Evolutionary conservation across 1,140 invertebrate species (phyloP).

Genomic region (Tetranychus urticae): DNA sequence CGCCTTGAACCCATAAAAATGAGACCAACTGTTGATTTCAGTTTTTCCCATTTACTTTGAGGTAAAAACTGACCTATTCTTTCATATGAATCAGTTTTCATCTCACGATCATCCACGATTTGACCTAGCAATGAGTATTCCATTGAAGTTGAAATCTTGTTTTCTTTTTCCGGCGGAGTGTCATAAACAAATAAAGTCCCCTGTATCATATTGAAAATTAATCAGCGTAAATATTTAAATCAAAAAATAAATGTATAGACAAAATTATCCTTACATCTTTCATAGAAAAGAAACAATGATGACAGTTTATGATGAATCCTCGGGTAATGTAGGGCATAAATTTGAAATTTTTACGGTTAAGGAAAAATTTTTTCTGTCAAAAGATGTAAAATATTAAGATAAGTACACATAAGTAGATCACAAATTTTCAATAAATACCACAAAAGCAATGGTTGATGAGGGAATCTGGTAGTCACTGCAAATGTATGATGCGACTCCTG

Average conservation of each 20-base stretch:
- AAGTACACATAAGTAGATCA: too few species aligned
- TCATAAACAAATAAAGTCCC: neutral
- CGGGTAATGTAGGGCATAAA: neutral
- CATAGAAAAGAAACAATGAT: neutral
- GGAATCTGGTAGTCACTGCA: neutral
- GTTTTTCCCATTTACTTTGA: too few species aligned
- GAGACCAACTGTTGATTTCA: too few species aligned
- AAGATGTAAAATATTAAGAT: neutral
- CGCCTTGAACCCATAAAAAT: too few species aligned
- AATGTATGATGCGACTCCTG: slow-evolving; percentile 1
- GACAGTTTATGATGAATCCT: neutral
- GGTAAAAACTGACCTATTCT: neutral
- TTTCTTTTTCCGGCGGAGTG: neutral
- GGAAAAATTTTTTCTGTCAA: neutral
- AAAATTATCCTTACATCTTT: neutral
- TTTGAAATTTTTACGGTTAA: neutral
- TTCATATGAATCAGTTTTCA: neutral
- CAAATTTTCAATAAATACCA: neutral
- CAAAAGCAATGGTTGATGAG: neutral
- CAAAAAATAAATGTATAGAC: neutral
- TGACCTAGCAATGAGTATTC: neutral
- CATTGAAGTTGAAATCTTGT: neutral
- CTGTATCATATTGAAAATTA: neutral
- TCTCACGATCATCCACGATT: neutral
- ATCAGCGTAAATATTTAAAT: neutral